Evolutionary conservation across 92 coral and sea anemone genomes (phyloP), one percentile per base, ranked within the genome.

Genomic region (Blastomussa wellsi): DNA sequence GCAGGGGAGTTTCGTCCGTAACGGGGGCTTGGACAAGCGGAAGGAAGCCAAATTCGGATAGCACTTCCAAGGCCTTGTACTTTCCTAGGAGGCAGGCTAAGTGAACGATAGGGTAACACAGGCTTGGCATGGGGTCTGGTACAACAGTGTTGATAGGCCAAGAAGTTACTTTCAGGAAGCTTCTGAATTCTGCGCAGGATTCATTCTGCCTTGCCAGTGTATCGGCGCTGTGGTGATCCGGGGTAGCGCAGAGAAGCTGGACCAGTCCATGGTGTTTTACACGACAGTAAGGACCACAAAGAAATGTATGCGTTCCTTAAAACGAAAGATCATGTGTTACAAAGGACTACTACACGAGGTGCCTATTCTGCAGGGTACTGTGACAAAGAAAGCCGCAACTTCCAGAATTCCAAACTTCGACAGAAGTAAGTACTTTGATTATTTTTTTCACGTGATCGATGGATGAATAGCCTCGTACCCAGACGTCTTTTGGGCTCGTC

Each of bases 51-150:
- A 80, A 42, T 49, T 80, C 76, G 2, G 84, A 66, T 8, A 80
- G 31, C 3, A 66, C 84, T 11, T 66, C 76, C 32, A 80, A 49
- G 7, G 84, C 84, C 39, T 67, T 80, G 76, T 20, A 24, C 84
- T 86, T 86, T 7, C 82, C 84, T 12, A 86, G 39, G 32, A 66
- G 44, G n/a, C 77, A 79, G 13, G 89, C 84, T 10, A 86, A 78
- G 37, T 86, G 89, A 19, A 86, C 37, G 26, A 86, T 12, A 17
- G 89, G 57, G 35, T 35, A 69, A 44, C 89, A 55, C 68, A 86
- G 49, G 13, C 29, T 37, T 8, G 69, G 48, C 51, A 49, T 9
- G 12, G 84, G 79, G 47, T 86, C 89, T 1, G 28, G 49, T 35
- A 86, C 77, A 42, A 62, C 78, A 4, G 37, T 22, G 7, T 65